Evolutionary conservation across 2,888 invertebrate genomes (phyloP), one percentile per base, ranked within the genome.

Genomic region (Drosophila robusta): DNA sequence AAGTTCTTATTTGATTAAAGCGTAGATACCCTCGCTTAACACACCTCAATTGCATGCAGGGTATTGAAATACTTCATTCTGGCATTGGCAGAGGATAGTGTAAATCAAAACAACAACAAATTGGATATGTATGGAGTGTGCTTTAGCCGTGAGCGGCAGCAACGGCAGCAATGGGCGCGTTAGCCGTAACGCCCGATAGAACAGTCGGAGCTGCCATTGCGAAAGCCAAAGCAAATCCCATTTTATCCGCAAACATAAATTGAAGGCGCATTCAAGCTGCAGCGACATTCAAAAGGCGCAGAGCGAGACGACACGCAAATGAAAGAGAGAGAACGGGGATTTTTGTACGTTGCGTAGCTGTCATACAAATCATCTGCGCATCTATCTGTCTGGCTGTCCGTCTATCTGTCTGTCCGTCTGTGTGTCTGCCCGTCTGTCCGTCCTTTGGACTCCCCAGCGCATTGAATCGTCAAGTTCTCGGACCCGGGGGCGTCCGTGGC

Each of bases 181-280:
- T 46, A 41, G 50, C 64, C 86, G 70, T 65, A 70, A 64, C 66
- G 68, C 73, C 69, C 55, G 57, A 68, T 72, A 34, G 62, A 36
- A 41, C 18, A 61, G 60, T 77, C 75, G 46, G 65, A 58, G 65
- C 67, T 75, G 86, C 62, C 77, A 72, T 44, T 63, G 62, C 66
- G 34, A 73, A 75, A 72, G 61, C 76, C 73, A 72, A 70, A 75
- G 73, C 85, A 86, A 86, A 86, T 86, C 85, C 89, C 79, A 87
- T 86, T 86, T 85, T 81, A 86, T 89, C 87, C 89, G 85, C 89
- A 87, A 84, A 84, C 85, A 86, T 89, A 89, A 89, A 86, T 89
- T 89, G 85, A 87, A 87, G 87, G 62, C 83, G 78, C 70, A 80
- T 80, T 78, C 71, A 58, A 84, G 83, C 70, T 73, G 87, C 79